phyloP scores from a whole-genome alignment of 2,113 vertebrate species.

The Eptesicus fuscus region DNA sequence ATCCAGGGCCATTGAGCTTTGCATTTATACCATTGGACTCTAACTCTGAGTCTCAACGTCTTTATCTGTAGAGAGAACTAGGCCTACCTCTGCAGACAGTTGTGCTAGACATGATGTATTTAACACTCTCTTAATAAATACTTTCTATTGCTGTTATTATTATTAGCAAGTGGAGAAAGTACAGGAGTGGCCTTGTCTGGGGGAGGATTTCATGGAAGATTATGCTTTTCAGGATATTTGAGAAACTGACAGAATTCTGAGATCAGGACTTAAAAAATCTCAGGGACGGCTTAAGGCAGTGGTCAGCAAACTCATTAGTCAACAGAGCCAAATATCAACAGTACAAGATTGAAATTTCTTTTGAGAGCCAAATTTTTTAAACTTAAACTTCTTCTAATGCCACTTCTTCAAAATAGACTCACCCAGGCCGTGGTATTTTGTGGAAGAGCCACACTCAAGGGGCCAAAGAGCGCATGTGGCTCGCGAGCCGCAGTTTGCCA shows the following conservation, averaged over 20 bases:
- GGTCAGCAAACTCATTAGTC: no score
- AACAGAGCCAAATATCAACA: no score
- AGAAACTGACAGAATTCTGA: not conserved
- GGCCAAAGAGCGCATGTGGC: no score
- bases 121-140: not conserved
- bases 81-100: not conserved
- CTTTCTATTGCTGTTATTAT: not conserved
- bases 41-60: not conserved
- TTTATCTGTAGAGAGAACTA: not conserved
- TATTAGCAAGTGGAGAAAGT: not conserved
- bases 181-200: not conserved
- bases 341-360: no score
- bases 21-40: not conserved
- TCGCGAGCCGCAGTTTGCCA: no score
- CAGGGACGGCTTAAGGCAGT: not conserved
- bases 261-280: not conserved
- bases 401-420: no score
- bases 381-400: no score
- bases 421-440: no score
- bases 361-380: no score
- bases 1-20: accelerated
- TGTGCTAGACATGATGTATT: not conserved
- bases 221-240: not conserved
- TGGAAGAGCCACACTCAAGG: no score
- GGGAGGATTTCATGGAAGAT: not conserved